Evolutionary conservation across 2,797 vertebrate species (phyloP).

Genomic region (Anguilla pacifica): DNA sequence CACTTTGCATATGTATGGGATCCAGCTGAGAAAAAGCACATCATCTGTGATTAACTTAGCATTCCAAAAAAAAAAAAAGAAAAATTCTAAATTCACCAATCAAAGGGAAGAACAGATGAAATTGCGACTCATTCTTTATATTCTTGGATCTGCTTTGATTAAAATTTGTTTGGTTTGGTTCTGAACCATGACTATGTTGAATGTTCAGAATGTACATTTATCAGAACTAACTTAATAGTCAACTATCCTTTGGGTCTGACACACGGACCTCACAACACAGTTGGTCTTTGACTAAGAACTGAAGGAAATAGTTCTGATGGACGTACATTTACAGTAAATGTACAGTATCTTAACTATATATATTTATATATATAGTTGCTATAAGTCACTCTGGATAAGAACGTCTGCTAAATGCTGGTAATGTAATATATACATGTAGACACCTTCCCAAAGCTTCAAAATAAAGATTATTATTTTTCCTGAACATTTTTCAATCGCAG

Average conservation of each 20-base stretch:
- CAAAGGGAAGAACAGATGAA: background rate
- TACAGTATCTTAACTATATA: too few relatives aligned
- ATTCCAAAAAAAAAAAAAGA: background rate
- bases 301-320: too few relatives aligned
- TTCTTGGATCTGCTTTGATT: background rate
- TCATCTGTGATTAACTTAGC: background rate
- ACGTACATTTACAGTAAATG: too few relatives aligned
- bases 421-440: too few relatives aligned
- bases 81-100: background rate
- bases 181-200: background rate
- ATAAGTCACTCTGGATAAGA: too few relatives aligned
- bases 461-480: too few relatives aligned
- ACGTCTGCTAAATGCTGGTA: too few relatives aligned
- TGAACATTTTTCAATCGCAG: too few relatives aligned
- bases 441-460: too few relatives aligned
- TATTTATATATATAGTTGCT: too few relatives aligned
- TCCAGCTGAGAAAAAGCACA: background rate
- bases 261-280: background rate
- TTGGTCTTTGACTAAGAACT: too few relatives aligned
- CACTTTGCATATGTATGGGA: background rate
- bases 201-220: background rate
- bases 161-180: background rate
- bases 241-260: background rate
- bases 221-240: background rate
- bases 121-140: background rate